A percentile compares a stretch with the other conserved stretches of the same genome.
Evolutionary conservation across 2,888 invertebrate genomes (phyloP).

Genomic region (Agriotes lineatus): DNA sequence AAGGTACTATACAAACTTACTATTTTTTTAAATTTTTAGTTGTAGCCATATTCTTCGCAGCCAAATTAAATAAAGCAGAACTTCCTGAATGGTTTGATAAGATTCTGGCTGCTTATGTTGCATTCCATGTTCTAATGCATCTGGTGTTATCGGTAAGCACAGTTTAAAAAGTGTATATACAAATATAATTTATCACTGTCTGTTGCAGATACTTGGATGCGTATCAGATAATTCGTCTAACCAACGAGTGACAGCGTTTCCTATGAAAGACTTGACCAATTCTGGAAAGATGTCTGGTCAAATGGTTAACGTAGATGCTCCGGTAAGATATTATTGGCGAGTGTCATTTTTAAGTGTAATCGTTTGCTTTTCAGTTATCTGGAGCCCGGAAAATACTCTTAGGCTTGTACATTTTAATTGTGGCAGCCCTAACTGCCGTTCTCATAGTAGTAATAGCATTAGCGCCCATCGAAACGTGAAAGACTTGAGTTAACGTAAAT

Average conservation of each 20-base stretch:
- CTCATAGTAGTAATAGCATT: slow-evolving; percentile 81
- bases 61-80: slow-evolving; percentile 86
- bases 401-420: slow-evolving; percentile 81
- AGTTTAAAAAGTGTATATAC: not conserved
- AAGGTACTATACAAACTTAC: no score
- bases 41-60: slow-evolving; percentile 93
- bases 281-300: slow-evolving; percentile 73
- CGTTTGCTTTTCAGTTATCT: slow-evolving; percentile 81
- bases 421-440: slow-evolving; percentile 77
- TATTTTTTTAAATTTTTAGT: no score
- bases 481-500: not conserved
- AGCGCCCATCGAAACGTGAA: slow-evolving; percentile 74
- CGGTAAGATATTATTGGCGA: slow-evolving; percentile 78
- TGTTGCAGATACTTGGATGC: slow-evolving; percentile 78
- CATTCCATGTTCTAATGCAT: slow-evolving; percentile 90
- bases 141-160: slow-evolving; percentile 84
- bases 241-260: slow-evolving; percentile 83
- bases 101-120: slow-evolving; percentile 90
- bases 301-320: slow-evolving; percentile 81
- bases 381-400: slow-evolving; percentile 82
- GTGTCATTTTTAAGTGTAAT: no score
- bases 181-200: not conserved
- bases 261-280: slow-evolving; percentile 85
- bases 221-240: slow-evolving; percentile 80
- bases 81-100: slow-evolving; percentile 89